These are phyloP conservation scores for Cosmopolites sordidus DNA, from an alignment of 2,888 invertebrate genomes.

Conservation along the genomic window DNA sequence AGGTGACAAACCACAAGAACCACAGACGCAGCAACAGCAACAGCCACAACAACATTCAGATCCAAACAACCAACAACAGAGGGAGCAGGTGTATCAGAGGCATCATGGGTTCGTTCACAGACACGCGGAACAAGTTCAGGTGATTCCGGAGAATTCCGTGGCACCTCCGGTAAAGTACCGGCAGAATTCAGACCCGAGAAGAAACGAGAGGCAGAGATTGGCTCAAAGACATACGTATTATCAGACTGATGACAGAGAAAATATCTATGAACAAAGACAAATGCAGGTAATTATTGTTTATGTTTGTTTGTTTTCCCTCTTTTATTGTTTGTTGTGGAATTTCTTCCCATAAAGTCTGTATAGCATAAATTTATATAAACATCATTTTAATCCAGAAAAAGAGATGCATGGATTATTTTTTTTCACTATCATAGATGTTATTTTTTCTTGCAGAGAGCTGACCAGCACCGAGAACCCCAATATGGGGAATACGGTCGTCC, in stretches of 20 bases:
- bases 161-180: constrained; percentile 43
- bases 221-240: constrained; percentile 57
- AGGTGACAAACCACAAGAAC: constrained; percentile 32
- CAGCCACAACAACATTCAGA: constrained; percentile 27
- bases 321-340: not conserved
- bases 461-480: constrained; percentile 22
- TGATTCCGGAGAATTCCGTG: constrained; percentile 46
- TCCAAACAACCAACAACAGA: constrained; percentile 16
- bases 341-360: not conserved
- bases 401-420: too few relatives aligned
- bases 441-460: constrained; percentile 29
- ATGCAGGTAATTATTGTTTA: constrained; percentile 27
- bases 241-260: constrained; percentile 54
- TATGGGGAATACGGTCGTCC: constrained; percentile 51
- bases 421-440: too few relatives aligned
- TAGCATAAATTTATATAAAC: constrained; percentile 1
- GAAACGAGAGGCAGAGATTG: constrained; percentile 49
- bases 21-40: constrained; percentile 29
- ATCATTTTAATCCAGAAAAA: too few relatives aligned
- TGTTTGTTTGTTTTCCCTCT: constrained; percentile 7
- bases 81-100: constrained; percentile 42
- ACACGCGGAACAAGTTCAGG: constrained; percentile 48
- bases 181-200: constrained; percentile 38
- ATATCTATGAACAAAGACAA: constrained; percentile 47
- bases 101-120: constrained; percentile 46